Evolutionary conservation across 2,888 invertebrate genomes (phyloP).

Genomic region (Nycteola revayana): DNA sequence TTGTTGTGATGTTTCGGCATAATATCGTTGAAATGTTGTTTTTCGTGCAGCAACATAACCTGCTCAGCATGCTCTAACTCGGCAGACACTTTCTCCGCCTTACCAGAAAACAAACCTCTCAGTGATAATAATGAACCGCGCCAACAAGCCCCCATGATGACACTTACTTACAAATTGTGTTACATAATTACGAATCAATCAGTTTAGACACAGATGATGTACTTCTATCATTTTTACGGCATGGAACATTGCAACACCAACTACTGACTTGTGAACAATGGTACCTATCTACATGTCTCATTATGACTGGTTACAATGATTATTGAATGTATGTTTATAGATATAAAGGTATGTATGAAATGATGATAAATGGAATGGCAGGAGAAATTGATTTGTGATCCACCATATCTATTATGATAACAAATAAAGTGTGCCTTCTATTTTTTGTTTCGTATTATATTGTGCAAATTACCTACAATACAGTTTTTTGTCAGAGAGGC

Average conservation of each 20-base stretch:
- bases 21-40: slow-evolving; percentile 61
- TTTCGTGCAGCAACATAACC: slow-evolving; percentile 79
- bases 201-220: slow-evolving; percentile 48
- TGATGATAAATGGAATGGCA: too few relatives aligned
- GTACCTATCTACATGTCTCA: too few relatives aligned
- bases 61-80: slow-evolving; percentile 79
- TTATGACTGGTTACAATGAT: too few relatives aligned
- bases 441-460: too few relatives aligned
- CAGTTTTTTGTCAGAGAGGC: too few relatives aligned
- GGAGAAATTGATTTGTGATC: too few relatives aligned
- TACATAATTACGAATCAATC: slow-evolving; percentile 35
- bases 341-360: too few relatives aligned
- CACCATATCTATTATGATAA: too few relatives aligned
- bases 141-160: slow-evolving; percentile 49
- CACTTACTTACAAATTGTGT: slow-evolving; percentile 54
- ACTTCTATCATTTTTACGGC: slow-evolving; percentile 19
- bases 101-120: slow-evolving; percentile 78
- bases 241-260: slow-evolving; percentile 32
- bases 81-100: slow-evolving; percentile 77
- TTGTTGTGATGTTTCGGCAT: slow-evolving; percentile 45
- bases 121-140: slow-evolving; percentile 50
- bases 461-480: too few relatives aligned
- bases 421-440: too few relatives aligned
- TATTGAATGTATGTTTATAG: too few relatives aligned
- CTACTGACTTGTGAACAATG: slow-evolving; percentile 16